A percentile compares a stretch with the other conserved stretches of the same genome.
These are phyloP conservation scores for Spialia ferax DNA, from an alignment of 2,888 invertebrate genomes.

Conservation along the genomic window DNA sequence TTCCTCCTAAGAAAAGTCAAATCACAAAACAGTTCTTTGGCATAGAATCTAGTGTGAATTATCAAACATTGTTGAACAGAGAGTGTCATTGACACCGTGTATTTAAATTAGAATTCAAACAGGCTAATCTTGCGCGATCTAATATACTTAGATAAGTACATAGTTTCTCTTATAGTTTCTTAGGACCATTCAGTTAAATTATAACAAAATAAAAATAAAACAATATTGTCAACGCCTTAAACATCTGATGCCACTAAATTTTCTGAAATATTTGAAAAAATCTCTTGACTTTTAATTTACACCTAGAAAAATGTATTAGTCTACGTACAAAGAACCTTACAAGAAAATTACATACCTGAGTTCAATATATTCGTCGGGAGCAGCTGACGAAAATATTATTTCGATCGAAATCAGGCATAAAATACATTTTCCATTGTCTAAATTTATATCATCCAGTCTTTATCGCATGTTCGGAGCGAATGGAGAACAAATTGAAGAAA, in stretches of 20 bases:
- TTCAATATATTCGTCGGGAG: slow-evolving; percentile 43
- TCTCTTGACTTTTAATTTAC: background rate
- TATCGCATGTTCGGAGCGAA: background rate
- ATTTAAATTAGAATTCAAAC: slow-evolving; percentile 17
- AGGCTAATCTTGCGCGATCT: slow-evolving; percentile 15
- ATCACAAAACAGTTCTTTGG: too few relatives aligned
- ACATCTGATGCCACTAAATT: background rate
- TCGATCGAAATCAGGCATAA: slow-evolving; percentile 42
- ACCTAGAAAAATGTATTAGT: background rate
- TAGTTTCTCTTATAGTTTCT: too few relatives aligned
- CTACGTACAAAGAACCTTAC: slow-evolving; percentile 30
- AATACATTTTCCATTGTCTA: slow-evolving; percentile 28
- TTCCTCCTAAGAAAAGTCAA: background rate
- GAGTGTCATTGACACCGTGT: slow-evolving; percentile 14
- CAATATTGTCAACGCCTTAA: background rate
- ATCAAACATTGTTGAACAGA: background rate
- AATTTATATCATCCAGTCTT: slow-evolving; percentile 12
- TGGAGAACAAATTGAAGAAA: slow-evolving; percentile 10
- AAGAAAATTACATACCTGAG: slow-evolving; percentile 39
- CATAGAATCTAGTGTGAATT: too few relatives aligned
- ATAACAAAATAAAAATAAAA: too few relatives aligned
- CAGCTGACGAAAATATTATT: slow-evolving; percentile 47
- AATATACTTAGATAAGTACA: too few relatives aligned
- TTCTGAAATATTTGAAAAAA: background rate
- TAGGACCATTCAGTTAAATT: too few relatives aligned